Base-by-base conservation (phyloP, 2,113 vertebrate species). In the Melanocharis versteri region DNA sequence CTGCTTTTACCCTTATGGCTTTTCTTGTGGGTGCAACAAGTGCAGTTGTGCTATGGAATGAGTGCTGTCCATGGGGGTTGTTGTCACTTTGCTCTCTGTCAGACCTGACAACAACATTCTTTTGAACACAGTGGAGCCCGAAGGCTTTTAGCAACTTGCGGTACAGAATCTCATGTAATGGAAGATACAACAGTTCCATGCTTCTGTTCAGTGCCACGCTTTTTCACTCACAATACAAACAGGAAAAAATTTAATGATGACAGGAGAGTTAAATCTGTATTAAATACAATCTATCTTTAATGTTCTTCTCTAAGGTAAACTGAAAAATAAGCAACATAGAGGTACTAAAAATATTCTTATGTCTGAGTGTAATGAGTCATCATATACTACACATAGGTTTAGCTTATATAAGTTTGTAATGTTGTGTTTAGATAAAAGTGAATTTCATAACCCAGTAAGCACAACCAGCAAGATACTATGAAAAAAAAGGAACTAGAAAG, bases 1-100 rank as follows among this genome's bases (percentile, higher is more conserved):
- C 4, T 17, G 35, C 1, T 79, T 68, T 76, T 26, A 44, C 33
- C 10, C 9, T 33, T 10, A 39, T 0, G 5, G 4, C 3, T 26
- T 66, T 56, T 11, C 58, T 35, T 14, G 4, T 26, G 26, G 11
- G 10, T 19, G 61, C 47, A 50, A 31, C 27, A 66, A 77, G 14
- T 8, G n/a, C 17, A 57, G 50, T 33, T 48, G 13, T 6, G 5
- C 57, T 69, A 45, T 0, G 1, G 54, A 31, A 65, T 57, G 18
- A 24, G 24, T 12, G 12, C 22, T 83, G 17, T 58, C 18, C 12
- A 6, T 8, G 30, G 33, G 26, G 79, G 18, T 47, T 57, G n/a
- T 10, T 68, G 64, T 33, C 48, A 6, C 30, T 83, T 65, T 39
- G 23, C 48, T 50, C 44, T 72, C 54, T 48, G 22, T 37, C 69